Percentiles rank a stretch among this genome's conserved stretches.
Conservation (phyloP, 2,797 vertebrate species). For the Cetoscarus ocellatus region DNA sequence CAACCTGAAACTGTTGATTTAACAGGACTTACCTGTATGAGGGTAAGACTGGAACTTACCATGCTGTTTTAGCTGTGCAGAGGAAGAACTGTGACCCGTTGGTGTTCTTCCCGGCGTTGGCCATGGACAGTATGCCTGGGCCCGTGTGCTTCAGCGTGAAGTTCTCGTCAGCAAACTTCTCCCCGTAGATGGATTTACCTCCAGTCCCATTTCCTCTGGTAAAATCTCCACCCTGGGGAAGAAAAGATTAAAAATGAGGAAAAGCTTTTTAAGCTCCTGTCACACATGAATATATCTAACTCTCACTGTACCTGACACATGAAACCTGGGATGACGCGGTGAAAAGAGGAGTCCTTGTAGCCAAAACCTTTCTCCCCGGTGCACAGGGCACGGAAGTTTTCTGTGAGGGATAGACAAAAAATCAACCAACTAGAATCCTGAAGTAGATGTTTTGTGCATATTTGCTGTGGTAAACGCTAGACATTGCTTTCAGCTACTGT, state of each 20-base stretch:
- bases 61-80: conserved; percentile 88
- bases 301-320: conserved; percentile 81
- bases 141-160: conserved; percentile 90
- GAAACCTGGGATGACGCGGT: conserved; percentile 78
- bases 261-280: neutral
- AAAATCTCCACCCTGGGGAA: conserved; percentile 92
- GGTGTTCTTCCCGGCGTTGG: conserved; percentile 93
- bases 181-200: conserved; percentile 94
- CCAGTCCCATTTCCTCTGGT: conserved; percentile 94
- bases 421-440: too few species aligned
- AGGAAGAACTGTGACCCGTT: conserved; percentile 97
- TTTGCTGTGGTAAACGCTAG: too few species aligned
- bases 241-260: neutral
- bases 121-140: conserved; percentile 92
- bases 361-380: conserved; percentile 83
- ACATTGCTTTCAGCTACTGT: too few species aligned
- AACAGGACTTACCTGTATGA: neutral
- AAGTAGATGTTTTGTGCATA: too few species aligned
- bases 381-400: conserved; percentile 84
- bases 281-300: neutral
- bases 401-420: conserved; percentile 51
- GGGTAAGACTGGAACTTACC: conserved; percentile 79
- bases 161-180: conserved; percentile 94
- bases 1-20: too few species aligned
- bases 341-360: conserved; percentile 81